A percentile compares a stretch with the other conserved stretches of the same genome.
Evolutionary conservation across 2,888 invertebrate species (phyloP).

Genomic region (Cantharis lateralis): DNA sequence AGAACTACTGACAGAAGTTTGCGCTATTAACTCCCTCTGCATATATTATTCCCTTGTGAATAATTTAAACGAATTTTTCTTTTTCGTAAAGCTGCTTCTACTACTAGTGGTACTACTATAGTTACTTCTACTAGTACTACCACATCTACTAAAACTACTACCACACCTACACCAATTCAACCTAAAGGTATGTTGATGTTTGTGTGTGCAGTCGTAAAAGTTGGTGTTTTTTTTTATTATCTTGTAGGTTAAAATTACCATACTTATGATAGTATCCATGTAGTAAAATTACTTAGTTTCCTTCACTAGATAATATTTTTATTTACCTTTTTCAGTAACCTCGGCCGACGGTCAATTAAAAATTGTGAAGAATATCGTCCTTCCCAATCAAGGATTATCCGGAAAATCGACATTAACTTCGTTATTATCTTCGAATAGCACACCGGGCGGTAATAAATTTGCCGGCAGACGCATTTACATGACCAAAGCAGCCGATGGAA

Average conservation of each 20-base stretch:
- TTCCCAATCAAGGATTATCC: slow-evolving; percentile 61
- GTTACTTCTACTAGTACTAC: slow-evolving; percentile 47
- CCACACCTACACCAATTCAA: slow-evolving; percentile 53
- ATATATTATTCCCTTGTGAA: neutral
- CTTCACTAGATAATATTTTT: neutral
- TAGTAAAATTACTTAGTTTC: neutral
- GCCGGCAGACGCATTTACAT: slow-evolving; percentile 73
- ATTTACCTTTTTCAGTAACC: slow-evolving; percentile 45
- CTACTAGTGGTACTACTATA: slow-evolving; percentile 50
- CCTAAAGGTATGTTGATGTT: slow-evolving; percentile 53
- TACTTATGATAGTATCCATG: neutral
- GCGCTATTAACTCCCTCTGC: neutral
- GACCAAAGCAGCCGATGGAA: slow-evolving; percentile 75
- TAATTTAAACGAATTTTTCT: slow-evolving; percentile 9
- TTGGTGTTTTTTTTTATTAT: neutral
- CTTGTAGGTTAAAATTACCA: neutral
- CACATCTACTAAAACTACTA: slow-evolving; percentile 46
- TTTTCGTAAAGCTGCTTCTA: slow-evolving; percentile 45
- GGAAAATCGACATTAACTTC: slow-evolving; percentile 72
- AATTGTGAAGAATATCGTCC: slow-evolving; percentile 68
- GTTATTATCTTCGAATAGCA: slow-evolving; percentile 62
- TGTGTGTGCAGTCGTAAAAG: slow-evolving; percentile 2
- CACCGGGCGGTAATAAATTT: slow-evolving; percentile 66
- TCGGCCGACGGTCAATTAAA: slow-evolving; percentile 67
- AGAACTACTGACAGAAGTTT: neutral